phyloP scores from a whole-genome alignment of 2,888 invertebrate species.

The Polydrusus cervinus region DNA sequence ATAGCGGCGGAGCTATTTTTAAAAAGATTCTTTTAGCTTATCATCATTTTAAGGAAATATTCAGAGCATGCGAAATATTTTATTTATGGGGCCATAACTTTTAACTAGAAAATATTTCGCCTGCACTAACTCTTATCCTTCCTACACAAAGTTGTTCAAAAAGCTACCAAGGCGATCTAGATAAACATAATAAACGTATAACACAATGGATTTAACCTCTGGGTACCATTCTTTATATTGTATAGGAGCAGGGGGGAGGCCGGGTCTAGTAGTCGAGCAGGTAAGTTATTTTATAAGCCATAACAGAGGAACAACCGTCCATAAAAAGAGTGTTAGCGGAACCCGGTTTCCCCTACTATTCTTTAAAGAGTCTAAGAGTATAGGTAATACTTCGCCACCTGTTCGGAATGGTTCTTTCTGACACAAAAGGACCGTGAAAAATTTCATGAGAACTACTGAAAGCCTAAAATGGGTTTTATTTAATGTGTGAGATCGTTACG shows the following conservation, averaged over 20 bases:
- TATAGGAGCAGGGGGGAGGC: too few species aligned
- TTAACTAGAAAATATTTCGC: too few species aligned
- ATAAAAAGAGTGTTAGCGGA: too few species aligned
- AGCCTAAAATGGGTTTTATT: conserved; percentile 15
- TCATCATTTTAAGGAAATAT: too few species aligned
- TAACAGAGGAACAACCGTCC: too few species aligned
- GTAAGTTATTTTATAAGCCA: too few species aligned
- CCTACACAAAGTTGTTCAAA: conserved; percentile 6
- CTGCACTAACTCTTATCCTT: background rate
- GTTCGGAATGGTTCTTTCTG: conserved; percentile 8
- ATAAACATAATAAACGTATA: conserved; percentile 22
- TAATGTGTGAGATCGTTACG: conserved; percentile 19
- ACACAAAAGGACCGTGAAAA: conserved; percentile 19
- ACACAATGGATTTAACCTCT: conserved; percentile 20
- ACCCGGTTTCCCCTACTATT: too few species aligned
- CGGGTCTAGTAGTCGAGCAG: too few species aligned
- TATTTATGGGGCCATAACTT: too few species aligned
- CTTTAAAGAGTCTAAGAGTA: background rate
- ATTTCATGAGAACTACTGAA: conserved; percentile 4
- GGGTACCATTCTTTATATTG: conserved; percentile 17
- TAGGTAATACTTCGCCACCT: conserved; percentile 27
- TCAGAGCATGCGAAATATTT: too few species aligned
- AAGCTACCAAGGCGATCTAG: conserved; percentile 21
- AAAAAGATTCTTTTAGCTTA: too few species aligned
- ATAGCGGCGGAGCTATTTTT: too few species aligned